phyloP scores from a whole-genome alignment of 23 tunicate species.

The Trididemnum miniatum region DNA sequence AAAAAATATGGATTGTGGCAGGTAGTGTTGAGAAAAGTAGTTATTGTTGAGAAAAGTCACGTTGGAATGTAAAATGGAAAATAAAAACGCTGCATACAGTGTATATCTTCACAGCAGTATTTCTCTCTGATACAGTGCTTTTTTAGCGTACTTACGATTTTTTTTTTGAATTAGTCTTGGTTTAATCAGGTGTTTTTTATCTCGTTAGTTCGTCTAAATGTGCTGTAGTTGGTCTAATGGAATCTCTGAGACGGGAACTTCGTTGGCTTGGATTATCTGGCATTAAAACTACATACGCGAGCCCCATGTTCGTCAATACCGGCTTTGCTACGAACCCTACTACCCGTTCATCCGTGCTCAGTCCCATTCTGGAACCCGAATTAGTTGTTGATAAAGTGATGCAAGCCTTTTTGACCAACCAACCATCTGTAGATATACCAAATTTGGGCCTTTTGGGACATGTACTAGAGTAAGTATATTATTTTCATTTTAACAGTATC shows the following conservation, averaged over 20 bases:
- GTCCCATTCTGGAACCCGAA: conserved; percentile 38
- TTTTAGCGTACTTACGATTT: too few species aligned
- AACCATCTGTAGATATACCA: conserved; percentile 6
- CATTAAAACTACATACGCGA: conserved; percentile 41
- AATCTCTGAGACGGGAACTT: conserved; percentile 42
- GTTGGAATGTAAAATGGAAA: too few species aligned
- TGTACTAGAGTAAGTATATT: not conserved
- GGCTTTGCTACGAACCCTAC: conserved; percentile 53
- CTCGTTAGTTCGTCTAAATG: conserved; percentile 39
- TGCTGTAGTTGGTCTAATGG: conserved; percentile 62
- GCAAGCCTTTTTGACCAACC: conserved; percentile 30
- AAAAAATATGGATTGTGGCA: too few species aligned
- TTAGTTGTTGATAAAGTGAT: conserved; percentile 49
- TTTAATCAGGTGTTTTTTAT: too few species aligned
- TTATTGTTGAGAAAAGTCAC: too few species aligned
- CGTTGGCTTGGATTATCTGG: conserved; percentile 28
- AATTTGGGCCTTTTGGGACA: not conserved
- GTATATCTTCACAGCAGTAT: too few species aligned
- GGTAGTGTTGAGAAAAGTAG: too few species aligned
- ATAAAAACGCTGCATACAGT: too few species aligned
- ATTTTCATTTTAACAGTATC: too few species aligned
- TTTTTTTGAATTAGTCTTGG: too few species aligned
- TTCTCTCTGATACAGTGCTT: too few species aligned
- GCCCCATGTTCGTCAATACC: conserved; percentile 54
- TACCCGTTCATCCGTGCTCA: not conserved